Percentiles rank a stretch among this genome's conserved stretches.
phyloP scores from a whole-genome alignment of 2,888 invertebrate species.

The Meta bourneti region DNA sequence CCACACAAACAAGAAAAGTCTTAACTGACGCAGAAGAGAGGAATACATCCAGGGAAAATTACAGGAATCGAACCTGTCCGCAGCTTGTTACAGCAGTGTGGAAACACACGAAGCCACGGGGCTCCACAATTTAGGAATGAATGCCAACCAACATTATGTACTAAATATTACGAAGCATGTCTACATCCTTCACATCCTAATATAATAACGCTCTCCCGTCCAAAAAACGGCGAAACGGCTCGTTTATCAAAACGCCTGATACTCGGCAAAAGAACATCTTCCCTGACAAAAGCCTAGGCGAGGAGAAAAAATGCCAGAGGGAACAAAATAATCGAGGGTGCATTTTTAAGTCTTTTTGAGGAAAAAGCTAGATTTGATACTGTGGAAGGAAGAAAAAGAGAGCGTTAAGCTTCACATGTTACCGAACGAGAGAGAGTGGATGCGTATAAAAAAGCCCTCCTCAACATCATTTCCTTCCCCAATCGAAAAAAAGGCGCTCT shows the following conservation, averaged over 20 bases:
- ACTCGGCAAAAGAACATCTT: background rate
- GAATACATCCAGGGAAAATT: too few relatives aligned
- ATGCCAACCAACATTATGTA: background rate
- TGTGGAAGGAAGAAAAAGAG: background rate
- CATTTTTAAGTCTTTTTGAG: background rate
- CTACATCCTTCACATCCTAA: background rate
- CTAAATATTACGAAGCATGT: background rate
- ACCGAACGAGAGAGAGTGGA: background rate
- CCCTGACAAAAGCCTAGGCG: background rate
- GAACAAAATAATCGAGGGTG: background rate
- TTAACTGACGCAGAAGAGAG: too few relatives aligned
- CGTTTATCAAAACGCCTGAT: background rate
- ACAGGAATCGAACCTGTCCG: too few relatives aligned
- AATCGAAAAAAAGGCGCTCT: background rate
- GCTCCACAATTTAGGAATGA: too few relatives aligned
- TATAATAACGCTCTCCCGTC: background rate
- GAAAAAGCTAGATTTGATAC: background rate
- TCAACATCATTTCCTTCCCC: too few relatives aligned
- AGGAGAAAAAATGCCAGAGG: background rate
- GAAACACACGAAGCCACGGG: too few relatives aligned
- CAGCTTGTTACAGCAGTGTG: too few relatives aligned
- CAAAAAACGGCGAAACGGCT: background rate
- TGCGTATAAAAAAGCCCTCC: background rate
- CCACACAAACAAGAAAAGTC: too few relatives aligned
- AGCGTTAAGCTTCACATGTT: slow-evolving; percentile 12